A percentile compares a stretch with the other conserved stretches of the same genome.
Conservation (phyloP, 2,113 vertebrate genomes). For the Seriola rivoliana region DNA sequence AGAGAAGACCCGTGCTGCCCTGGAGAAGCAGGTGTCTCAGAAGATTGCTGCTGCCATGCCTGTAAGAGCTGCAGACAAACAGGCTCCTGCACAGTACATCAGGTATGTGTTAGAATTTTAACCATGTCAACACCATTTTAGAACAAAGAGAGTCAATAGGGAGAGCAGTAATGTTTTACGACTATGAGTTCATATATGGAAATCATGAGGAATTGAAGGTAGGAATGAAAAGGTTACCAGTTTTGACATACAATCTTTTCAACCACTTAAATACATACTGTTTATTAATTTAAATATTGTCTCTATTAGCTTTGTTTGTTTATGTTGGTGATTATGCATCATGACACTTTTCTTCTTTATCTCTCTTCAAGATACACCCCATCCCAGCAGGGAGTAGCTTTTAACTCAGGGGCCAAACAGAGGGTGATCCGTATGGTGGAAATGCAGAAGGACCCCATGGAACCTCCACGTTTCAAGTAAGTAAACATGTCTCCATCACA, state of each 20-base stretch:
- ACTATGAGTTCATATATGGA: background rate
- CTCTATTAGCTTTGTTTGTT: background rate
- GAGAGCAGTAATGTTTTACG: no score
- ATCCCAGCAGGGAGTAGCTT: slow-evolving; percentile 97
- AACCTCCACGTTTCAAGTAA: slow-evolving; percentile 97
- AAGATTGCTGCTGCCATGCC: slow-evolving; percentile 99
- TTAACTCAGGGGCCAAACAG: slow-evolving; percentile 98
- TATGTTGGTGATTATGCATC: background rate
- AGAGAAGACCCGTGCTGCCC: slow-evolving; percentile 94
- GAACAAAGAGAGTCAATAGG: background rate
- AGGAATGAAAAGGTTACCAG: background rate
- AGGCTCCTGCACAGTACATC: slow-evolving; percentile 97
- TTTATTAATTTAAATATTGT: background rate
- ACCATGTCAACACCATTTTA: background rate
- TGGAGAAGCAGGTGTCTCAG: slow-evolving; percentile 96
- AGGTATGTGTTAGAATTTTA: slow-evolving; percentile 79
- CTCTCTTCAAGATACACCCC: slow-evolving; percentile 91
- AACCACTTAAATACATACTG: background rate
- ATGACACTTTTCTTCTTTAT: slow-evolving; percentile 8
- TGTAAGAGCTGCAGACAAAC: slow-evolving; percentile 97
- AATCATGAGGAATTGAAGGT: background rate
- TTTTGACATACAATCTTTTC: no score
- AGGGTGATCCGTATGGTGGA: slow-evolving; percentile 99
- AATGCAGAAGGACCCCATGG: slow-evolving; percentile 99
- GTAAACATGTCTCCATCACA: slow-evolving; percentile 23